Evolutionary conservation across 1,140 invertebrate species (phyloP).

Genomic region (Agrilus planipennis): DNA sequence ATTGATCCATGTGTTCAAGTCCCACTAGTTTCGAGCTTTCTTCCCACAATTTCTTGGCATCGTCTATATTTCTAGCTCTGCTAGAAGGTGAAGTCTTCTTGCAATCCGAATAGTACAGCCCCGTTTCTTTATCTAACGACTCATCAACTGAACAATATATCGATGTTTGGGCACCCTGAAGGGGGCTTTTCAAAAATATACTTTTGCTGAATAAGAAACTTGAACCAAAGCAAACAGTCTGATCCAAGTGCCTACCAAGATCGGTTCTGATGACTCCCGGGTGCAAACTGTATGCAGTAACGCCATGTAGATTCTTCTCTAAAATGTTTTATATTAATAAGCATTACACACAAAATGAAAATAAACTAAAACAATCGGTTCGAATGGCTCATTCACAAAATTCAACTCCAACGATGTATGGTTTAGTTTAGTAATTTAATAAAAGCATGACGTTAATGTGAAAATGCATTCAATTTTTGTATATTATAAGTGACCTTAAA

Average conservation of each 20-base stretch:
- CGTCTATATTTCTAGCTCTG: slow-evolving; percentile 38
- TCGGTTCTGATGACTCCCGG: slow-evolving; percentile 65
- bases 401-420: too few species aligned
- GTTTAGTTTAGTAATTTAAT: too few species aligned
- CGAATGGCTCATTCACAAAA: too few species aligned
- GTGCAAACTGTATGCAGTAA: slow-evolving; percentile 59
- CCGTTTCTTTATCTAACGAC: slow-evolving; percentile 45
- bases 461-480: too few species aligned
- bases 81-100: slow-evolving; percentile 29
- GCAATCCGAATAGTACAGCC: slow-evolving; percentile 47
- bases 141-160: slow-evolving; percentile 63
- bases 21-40: slow-evolving; percentile 45
- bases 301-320: slow-evolving; percentile 36
- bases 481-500: too few species aligned
- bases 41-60: slow-evolving; percentile 56
- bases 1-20: slow-evolving; percentile 23
- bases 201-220: too few species aligned
- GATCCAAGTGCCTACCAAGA: slow-evolving; percentile 53
- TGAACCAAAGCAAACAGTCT: too few species aligned
- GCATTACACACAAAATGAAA: too few species aligned
- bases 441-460: too few species aligned
- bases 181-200: slow-evolving; percentile 41
- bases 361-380: too few species aligned
- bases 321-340: slow-evolving; percentile 11
- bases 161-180: slow-evolving; percentile 63